Base-by-base conservation (phyloP, 2,113 vertebrate genomes). In the Microtus oregoni region DNA sequence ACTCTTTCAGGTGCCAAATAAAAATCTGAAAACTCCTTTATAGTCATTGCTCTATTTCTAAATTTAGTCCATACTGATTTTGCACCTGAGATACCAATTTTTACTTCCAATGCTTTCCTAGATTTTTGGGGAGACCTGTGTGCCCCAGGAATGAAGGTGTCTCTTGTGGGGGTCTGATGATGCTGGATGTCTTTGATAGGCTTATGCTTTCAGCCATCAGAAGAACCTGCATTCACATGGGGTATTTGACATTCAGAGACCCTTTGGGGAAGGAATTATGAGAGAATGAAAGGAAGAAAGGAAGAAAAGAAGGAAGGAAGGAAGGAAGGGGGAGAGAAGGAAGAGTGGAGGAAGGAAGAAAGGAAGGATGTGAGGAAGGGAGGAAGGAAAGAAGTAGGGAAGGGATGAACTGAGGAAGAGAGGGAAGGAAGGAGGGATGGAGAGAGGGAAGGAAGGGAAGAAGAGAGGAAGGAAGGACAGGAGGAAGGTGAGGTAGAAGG, bases 351-450 rank as follows among this genome's bases (percentile, higher is more conserved):
- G 6, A 68, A 79, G 11, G 50, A 67, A 50, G 67, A 0, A 11
- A 79, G 4, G 30, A 32, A 52, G 17, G 17, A 4, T 44, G 44
- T 44, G 44, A 12, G 1, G 30, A 0, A 35, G 4, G 4, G 32
- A 79, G 11, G 70, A 63, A 61, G 4, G 4, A 4, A 24, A 5
- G 78, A n/a, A n/a, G n/a, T n/a, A 58, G 67, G 2, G 30, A 32
- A 52, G 17, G 9, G 2, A 11, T 1, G 30, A 0, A n/a, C n/a
- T n/a, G n/a, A 35, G 4, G 4, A 4, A 24, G 10, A n/a, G 78
- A 0, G 55, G 0, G 12, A 52, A 2, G 52, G 15, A 15, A 15
- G 52, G 13, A 14, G 0, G 52, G 52, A 52, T 3, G 13, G 52
- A 52, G 0, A 13, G 52, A 14, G 3, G 2, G 13, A 14, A 3